Evolutionary conservation across 2,797 vertebrate genomes (phyloP).

Genomic region (Adrianichthys oophorus): DNA sequence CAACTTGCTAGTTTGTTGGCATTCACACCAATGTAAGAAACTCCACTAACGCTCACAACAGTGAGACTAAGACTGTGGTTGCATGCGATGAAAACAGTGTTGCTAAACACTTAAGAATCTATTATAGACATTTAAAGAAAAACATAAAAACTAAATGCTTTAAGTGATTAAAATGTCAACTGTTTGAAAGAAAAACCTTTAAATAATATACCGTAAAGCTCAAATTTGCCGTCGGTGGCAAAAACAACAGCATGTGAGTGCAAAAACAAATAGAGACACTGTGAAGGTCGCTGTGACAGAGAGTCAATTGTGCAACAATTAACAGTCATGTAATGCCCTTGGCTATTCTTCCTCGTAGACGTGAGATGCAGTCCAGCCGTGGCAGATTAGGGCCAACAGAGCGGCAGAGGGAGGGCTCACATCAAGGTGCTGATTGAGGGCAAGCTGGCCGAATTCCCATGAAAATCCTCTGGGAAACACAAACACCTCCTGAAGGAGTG

Average conservation of each 20-base stretch:
- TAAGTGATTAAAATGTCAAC: no score
- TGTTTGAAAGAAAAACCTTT: no score
- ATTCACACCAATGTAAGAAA: no score
- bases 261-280: slow-evolving; percentile 2
- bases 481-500: slow-evolving; percentile 6
- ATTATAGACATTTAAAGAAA: no score
- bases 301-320: slow-evolving; percentile 34
- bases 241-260: background rate
- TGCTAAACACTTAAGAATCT: no score
- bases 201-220: no score
- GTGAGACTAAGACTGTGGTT: no score
- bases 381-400: slow-evolving; percentile 14
- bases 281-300: slow-evolving; percentile 1
- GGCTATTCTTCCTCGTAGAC: slow-evolving; percentile 54
- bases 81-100: no score
- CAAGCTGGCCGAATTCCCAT: slow-evolving; percentile 10
- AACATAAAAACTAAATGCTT: no score
- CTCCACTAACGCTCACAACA: no score
- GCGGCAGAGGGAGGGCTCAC: slow-evolving; percentile 20
- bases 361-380: slow-evolving; percentile 27
- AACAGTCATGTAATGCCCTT: slow-evolving; percentile 51
- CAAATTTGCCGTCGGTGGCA: no score
- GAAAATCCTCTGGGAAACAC: slow-evolving; percentile 10
- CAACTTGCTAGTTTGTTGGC: no score
- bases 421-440: slow-evolving; percentile 19